Base-by-base conservation (phyloP, 2,888 invertebrate species). In the Lithodes maja region DNA sequence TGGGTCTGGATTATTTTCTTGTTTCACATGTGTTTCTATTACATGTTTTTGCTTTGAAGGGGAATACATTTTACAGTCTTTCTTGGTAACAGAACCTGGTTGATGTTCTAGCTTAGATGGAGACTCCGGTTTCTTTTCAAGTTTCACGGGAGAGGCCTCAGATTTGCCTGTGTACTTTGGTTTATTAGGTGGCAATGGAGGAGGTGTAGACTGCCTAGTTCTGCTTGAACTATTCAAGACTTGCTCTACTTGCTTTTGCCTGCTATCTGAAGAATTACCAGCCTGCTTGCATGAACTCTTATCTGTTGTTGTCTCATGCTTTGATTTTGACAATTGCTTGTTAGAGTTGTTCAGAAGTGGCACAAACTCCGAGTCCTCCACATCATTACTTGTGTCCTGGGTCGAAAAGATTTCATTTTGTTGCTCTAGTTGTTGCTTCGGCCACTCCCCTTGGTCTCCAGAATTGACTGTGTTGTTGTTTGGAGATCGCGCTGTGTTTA, bases 131-230 rank as follows among this genome's bases (percentile, higher is more conserved):
- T 82, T 68, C 49, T 54, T 17, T 53, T 83, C 83, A 9, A 50
- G 71, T 3, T 71, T 71, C 15, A 53, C n/a, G 3, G 71, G 69
- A 3, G 71, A 71, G 17, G 7, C 52, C 50, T 82, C 81, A 17
- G n/a, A 15, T 68, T 33, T 68, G 12, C 49, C 61, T 15, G 3
- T 80, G 50, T 71, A 86, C 54, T 54, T 52, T 1, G 86, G 80
- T 53, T 86, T 86, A 50, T 86, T 69, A 7, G 80, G 86, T 12
- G 68, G 86, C 54, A 80, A 7, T 7, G 86, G 86, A 33, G 86
- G 86, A 3, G 80, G 85, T 1, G 54, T 84, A 7, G 33, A n/a
- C 55, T 75, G 71, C 53, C 9, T 49, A 9, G n/a, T 53, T 9
- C 53, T 81, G 61, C 61, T 7, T 53, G 54, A 3, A 17, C 55